Percentiles rank a stretch among this genome's conserved stretches.
Conservation (phyloP, 2,797 vertebrate species). For the Chromis chromis region DNA sequence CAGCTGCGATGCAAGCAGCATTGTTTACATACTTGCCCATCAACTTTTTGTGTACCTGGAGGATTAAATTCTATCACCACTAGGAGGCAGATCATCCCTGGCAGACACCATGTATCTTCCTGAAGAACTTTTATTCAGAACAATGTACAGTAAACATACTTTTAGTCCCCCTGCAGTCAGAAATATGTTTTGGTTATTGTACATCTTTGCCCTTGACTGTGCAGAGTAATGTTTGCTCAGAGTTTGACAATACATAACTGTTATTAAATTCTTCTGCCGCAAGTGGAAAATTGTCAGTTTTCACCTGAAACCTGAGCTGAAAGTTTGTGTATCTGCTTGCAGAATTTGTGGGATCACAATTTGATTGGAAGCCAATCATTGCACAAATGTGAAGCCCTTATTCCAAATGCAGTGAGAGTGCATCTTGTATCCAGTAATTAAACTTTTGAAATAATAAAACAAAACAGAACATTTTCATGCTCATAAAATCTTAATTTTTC, state of each 20-base stretch:
- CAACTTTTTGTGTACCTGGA: not conserved
- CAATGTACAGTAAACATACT: not conserved
- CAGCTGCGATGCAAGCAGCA: not conserved
- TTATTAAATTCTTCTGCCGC: not conserved
- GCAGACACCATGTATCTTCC: not conserved
- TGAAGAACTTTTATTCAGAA: not conserved
- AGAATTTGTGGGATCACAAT: not conserved
- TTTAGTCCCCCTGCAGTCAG: not conserved
- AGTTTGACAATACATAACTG: not conserved
- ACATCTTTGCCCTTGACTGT: constrained; percentile 20
- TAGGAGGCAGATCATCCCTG: not conserved
- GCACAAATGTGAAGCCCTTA: not conserved
- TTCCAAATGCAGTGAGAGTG: not conserved
- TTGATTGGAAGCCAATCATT: not conserved
- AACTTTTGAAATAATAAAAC: not conserved
- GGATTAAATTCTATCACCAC: not conserved
- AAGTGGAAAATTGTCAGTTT: not conserved
- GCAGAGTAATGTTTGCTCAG: constrained; percentile 13
- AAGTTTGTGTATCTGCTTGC: not conserved
- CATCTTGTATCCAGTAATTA: not conserved
- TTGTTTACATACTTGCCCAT: not conserved
- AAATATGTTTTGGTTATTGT: not conserved
- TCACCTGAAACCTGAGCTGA: not conserved
- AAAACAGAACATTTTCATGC: not conserved
- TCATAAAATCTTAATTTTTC: not conserved